A percentile compares a stretch with the other conserved stretches of the same genome.
phyloP scores from a whole-genome alignment of 2,797 vertebrate species.

The Neoniphon sammara region DNA sequence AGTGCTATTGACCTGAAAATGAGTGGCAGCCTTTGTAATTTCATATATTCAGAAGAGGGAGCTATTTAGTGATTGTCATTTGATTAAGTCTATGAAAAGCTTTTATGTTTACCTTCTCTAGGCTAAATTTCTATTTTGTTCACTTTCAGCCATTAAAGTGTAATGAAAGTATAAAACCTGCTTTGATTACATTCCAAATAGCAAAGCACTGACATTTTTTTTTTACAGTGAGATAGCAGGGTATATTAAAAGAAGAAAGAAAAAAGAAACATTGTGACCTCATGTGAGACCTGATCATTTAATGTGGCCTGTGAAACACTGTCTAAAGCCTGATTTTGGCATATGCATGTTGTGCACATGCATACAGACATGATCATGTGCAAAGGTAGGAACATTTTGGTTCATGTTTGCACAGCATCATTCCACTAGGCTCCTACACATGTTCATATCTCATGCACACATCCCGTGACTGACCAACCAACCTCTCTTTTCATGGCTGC shows the following conservation, averaged over 20 bases:
- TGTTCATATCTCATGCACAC: conserved; percentile 21
- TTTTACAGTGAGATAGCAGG: neutral
- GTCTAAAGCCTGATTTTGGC: neutral
- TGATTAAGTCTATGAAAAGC: conserved; percentile 16
- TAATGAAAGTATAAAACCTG: neutral
- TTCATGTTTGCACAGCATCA: neutral
- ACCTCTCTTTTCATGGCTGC: conserved; percentile 26
- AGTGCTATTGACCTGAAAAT: conserved; percentile 46
- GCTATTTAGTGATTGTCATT: conserved; percentile 17
- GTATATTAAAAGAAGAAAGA: neutral
- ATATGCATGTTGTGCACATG: neutral
- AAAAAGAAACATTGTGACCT: neutral
- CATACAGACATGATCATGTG: neutral
- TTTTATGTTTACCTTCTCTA: conserved; percentile 25
- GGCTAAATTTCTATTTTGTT: neutral
- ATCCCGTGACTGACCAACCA: conserved; percentile 59
- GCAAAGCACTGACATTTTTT: too few species aligned
- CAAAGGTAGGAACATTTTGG: neutral
- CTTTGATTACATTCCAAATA: neutral
- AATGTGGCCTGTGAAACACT: too few species aligned
- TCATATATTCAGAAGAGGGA: conserved; percentile 20
- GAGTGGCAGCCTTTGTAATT: conserved; percentile 37
- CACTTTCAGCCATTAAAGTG: neutral
- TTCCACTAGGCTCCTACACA: neutral
- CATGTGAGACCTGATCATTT: neutral